Evolutionary conservation across 1,140 invertebrate genomes (phyloP), one percentile per base, ranked within the genome.

Genomic region (Lordiphosa stackelbergi): DNA sequence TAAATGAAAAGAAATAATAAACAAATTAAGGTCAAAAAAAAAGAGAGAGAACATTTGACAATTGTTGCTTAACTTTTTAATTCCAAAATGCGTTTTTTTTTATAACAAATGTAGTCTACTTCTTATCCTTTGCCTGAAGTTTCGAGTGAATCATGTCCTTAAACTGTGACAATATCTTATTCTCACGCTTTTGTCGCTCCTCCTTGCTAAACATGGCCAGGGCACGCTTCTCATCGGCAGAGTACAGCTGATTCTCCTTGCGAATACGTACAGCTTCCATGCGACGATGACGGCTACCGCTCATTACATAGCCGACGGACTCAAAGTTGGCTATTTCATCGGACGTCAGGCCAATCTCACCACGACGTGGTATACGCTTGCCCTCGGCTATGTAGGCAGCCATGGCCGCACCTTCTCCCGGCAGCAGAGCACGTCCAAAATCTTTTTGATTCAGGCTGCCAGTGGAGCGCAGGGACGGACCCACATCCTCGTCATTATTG

Each of bases 171-270:
- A 99, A 90, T 84, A 99, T 99, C 78, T 96, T 94, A 86, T 96
- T 96, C 89, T 99, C 98, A 46, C 97, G 90, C 88, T 99, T 99
- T 66, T 95, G 92, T 66, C 98, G 90, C 89, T 99, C 97, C 89
- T 99, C 98, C 89, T 98, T 97, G 87, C 97, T 98, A 87, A 99
- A 99, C 92, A 97, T 98, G 2, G 96, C 97, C 48, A 99, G 89
- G 6, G 98, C 97, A 70, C 98, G 90, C 88, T 99, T 99, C 88
- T 99, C 98, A 89, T 99, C 98, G 3, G 98, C 98, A 13, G 97
- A 98, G 90, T 99, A 99, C 88, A 99, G 98, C 90, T 99, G 97
- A 90, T 99, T 99, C 90, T 99, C 98, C 87, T 99, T 99, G 69
- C 98, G 92, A 47, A 99, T 94, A 90, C 98, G 95, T 2, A 99